phyloP scores from a whole-genome alignment of 2,888 invertebrate species.

The Stratiomys singularior region DNA sequence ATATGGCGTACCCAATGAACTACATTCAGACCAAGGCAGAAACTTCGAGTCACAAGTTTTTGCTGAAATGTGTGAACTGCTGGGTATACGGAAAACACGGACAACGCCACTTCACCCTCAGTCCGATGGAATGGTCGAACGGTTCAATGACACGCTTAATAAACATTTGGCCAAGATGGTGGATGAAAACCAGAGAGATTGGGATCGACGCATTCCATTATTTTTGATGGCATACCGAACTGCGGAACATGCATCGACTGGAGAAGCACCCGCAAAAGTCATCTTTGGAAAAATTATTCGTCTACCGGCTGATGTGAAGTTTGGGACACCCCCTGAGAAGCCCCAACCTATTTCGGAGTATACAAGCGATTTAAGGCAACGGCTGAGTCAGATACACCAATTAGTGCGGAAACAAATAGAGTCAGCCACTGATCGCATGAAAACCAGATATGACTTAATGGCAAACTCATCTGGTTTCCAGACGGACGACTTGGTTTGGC shows the following conservation, averaged over 20 bases:
- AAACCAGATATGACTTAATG: constrained; percentile 9
- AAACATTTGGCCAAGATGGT: constrained; percentile 53
- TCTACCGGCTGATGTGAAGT: constrained; percentile 50
- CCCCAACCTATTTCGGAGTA: no score
- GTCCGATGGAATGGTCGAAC: constrained; percentile 56
- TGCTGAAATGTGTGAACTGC: constrained; percentile 28
- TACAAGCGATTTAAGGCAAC: no score
- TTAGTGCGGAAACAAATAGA: background rate
- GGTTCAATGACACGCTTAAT: constrained; percentile 55
- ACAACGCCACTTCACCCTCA: constrained; percentile 56
- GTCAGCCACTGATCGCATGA: no score
- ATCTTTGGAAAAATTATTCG: constrained; percentile 53
- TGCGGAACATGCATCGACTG: constrained; percentile 51
- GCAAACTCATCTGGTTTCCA: constrained; percentile 11
- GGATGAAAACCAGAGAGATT: constrained; percentile 49
- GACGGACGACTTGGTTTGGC: constrained; percentile 14
- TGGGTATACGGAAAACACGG: constrained; percentile 52
- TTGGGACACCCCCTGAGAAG: no score
- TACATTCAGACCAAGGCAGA: constrained; percentile 49
- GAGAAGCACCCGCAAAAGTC: constrained; percentile 51
- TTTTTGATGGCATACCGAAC: constrained; percentile 50
- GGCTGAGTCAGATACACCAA: constrained; percentile 53
- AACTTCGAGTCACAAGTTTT: background rate
- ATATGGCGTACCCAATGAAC: constrained; percentile 47
- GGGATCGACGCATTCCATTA: constrained; percentile 49